phyloP scores from a whole-genome alignment of 2,113 vertebrate genomes.

The Hippocampus zosterae region DNA sequence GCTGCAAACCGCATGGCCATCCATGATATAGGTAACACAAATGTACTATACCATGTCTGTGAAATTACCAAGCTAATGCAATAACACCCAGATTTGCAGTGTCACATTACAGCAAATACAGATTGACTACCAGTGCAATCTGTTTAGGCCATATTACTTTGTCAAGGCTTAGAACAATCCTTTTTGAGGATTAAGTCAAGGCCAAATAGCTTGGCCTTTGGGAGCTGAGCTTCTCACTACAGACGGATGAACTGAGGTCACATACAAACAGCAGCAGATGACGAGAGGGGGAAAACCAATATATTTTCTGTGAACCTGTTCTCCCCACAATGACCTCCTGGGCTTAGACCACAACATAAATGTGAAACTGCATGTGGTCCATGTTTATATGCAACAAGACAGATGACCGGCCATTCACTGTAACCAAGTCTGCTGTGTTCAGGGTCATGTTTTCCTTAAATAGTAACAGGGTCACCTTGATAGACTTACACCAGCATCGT shows the following conservation, averaged over 20 bases:
- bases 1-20: too few relatives aligned
- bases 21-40: not conserved
- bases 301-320: slow-evolving; percentile 42
- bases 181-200: slow-evolving; percentile 65
- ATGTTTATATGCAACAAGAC: slow-evolving; percentile 22
- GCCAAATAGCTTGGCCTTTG: slow-evolving; percentile 49
- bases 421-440: slow-evolving; percentile 3
- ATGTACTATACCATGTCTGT: not conserved
- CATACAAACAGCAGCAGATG: slow-evolving; percentile 24
- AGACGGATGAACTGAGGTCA: slow-evolving; percentile 25
- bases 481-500: slow-evolving; percentile 22
- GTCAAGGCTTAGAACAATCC: slow-evolving; percentile 66
- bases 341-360: slow-evolving; percentile 6
- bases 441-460: slow-evolving; percentile 58
- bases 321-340: slow-evolving; percentile 15
- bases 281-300: slow-evolving; percentile 16
- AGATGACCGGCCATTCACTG: slow-evolving; percentile 29
- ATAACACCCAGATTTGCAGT: slow-evolving; percentile 58
- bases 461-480: slow-evolving; percentile 61
- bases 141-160: slow-evolving; percentile 65
- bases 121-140: slow-evolving; percentile 55
- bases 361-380: slow-evolving; percentile 29
- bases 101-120: slow-evolving; percentile 58
- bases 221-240: slow-evolving; percentile 25
- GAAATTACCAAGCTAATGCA: slow-evolving; percentile 39